Evolutionary conservation across 2,113 vertebrate genomes (phyloP), one percentile per base, ranked within the genome.

Genomic region (Mugil cephalus): DNA sequence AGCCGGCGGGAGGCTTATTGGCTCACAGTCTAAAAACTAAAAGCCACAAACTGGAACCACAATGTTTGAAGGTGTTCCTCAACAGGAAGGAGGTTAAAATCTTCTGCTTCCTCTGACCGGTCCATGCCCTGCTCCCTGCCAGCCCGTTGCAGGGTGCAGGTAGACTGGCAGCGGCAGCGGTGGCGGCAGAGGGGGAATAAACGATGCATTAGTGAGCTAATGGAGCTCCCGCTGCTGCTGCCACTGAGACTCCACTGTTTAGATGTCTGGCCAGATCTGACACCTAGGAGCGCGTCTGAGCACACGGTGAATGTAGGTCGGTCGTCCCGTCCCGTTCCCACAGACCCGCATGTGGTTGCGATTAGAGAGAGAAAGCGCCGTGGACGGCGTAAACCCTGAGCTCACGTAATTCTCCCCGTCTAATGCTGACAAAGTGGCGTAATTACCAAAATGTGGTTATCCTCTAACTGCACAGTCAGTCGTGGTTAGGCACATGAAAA

Each of bases 251-350:
- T 14, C 74, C 48, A 21, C 48, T 65, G 74, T 62, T 60, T 42
- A 48, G 58, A 80, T 21, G 83, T 74, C 80, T 84, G 80, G 75
- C 79, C 76, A 76, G 70, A 50, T 67, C 63, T 50, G 50, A 83
- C 82, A 75, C 82, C 76, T 79, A 54, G 6, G 7, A 45, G 65
- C 36, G 63, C 66, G 61, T 18, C 17, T 65, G 64, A 42, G 60
- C 7, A 52, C 60, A 74, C 64, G 6, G 66, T 58, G 69, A 62
- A 86, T 86, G 74, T 86, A 87, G 85, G 85, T 79, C 73, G 39
- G n/a, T n/a, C n/a, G n/a, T n/a, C n/a, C 14, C 19, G 18, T 68
- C 64, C 36, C 51, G 36, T 69, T 77, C 68, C 48, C 80, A 78
- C 74, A 69, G 65, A 75, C 47, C 53, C 55, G 59, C 86, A 84